These are phyloP conservation scores for Bergia puertoricense DNA, from an alignment of 92 coral and sea anemone genomes.

Conservation along the genomic window DNA sequence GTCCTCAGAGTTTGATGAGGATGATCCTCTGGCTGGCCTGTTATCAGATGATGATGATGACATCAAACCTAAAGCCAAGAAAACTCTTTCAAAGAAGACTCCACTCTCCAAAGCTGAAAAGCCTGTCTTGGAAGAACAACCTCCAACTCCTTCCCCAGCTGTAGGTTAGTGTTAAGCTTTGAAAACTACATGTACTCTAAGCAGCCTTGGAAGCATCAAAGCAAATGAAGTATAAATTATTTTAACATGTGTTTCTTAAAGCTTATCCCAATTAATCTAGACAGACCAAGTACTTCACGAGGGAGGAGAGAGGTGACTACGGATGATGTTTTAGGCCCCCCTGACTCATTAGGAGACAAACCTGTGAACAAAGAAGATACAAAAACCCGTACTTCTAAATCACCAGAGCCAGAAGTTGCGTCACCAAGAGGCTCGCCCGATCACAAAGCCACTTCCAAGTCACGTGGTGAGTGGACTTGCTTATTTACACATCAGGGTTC, in stretches of 20 bases:
- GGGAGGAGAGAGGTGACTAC: slow-evolving; percentile 40
- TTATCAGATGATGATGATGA: slow-evolving; percentile 79
- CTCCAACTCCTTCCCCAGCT: slow-evolving; percentile 13
- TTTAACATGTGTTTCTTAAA: background rate
- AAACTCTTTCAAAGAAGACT: slow-evolving; percentile 42
- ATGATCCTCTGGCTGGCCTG: slow-evolving; percentile 90
- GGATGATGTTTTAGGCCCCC: slow-evolving; percentile 42
- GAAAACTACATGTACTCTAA: too few species aligned
- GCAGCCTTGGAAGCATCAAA: too few species aligned
- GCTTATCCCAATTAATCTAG: slow-evolving; percentile 25
- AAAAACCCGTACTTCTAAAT: background rate
- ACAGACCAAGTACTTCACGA: slow-evolving; percentile 74
- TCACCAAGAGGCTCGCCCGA: slow-evolving; percentile 11
- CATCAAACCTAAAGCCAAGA: slow-evolving; percentile 61
- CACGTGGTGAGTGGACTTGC: background rate
- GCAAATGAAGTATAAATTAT: background rate
- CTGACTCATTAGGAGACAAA: slow-evolving; percentile 53
- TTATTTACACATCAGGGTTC: background rate
- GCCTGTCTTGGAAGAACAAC: background rate
- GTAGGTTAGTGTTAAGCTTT: background rate
- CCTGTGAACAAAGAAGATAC: slow-evolving; percentile 37
- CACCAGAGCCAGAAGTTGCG: slow-evolving; percentile 2
- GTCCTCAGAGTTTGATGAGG: slow-evolving; percentile 82
- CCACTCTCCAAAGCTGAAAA: slow-evolving; percentile 10
- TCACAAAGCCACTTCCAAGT: background rate